Conservation (phyloP, 1,140 invertebrate genomes). For the Diachasmimorpha longicaudata region DNA sequence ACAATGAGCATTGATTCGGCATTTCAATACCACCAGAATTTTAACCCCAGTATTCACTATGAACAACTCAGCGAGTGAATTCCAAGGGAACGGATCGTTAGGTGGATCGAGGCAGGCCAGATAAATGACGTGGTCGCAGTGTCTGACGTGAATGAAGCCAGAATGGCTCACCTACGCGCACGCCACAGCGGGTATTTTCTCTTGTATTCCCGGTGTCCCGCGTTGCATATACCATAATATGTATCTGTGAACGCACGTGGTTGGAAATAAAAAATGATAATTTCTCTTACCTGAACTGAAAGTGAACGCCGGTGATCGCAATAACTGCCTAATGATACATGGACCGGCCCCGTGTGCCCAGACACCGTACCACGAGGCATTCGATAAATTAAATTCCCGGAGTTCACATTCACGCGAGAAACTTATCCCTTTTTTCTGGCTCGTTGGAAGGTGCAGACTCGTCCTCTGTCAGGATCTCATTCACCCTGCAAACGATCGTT, state of each 20-base stretch:
- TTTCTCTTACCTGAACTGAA: slow-evolving; percentile 8
- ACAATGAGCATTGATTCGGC: not conserved
- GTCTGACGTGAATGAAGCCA: slow-evolving; percentile 54
- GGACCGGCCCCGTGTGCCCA: slow-evolving; percentile 24
- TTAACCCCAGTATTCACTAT: not conserved
- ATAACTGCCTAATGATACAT: slow-evolving; percentile 54
- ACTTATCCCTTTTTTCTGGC: no score
- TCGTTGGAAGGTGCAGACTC: no score
- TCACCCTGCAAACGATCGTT: no score
- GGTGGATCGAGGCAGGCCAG: slow-evolving; percentile 27
- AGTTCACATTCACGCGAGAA: not conserved
- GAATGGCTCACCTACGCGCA: slow-evolving; percentile 40
- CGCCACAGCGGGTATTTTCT: slow-evolving; percentile 13
- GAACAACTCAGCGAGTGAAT: not conserved
- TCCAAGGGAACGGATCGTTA: not conserved
- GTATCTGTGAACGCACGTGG: not conserved
- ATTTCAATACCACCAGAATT: not conserved
- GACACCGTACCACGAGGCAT: not conserved
- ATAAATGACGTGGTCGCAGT: slow-evolving; percentile 53
- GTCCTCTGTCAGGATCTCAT: no score
- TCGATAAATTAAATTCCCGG: not conserved
- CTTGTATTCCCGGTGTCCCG: slow-evolving; percentile 1
- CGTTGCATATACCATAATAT: not conserved
- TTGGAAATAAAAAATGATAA: not conserved
- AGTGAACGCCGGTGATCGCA: slow-evolving; percentile 36